A percentile compares a stretch with the other conserved stretches of the same genome.
Evolutionary conservation across 2,113 vertebrate species (phyloP).

Genomic region (Rattus rattus): DNA sequence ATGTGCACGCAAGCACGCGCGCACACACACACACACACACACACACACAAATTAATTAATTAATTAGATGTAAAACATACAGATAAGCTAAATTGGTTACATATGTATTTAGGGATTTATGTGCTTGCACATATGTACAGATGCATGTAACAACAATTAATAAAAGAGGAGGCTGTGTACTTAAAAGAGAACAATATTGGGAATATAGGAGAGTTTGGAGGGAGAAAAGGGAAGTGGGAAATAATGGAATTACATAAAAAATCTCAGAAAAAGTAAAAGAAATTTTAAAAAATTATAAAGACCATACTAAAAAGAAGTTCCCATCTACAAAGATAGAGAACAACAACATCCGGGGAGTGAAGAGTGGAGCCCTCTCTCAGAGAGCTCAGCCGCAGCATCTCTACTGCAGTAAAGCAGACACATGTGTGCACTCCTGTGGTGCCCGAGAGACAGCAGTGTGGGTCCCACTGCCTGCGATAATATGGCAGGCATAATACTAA

Average conservation of each 20-base stretch:
- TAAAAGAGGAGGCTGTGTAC: background rate
- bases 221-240: background rate
- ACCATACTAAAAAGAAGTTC: background rate
- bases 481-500: background rate
- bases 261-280: background rate
- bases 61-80: background rate
- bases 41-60: background rate
- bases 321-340: background rate
- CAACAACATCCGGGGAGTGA: background rate
- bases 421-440: background rate
- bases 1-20: background rate
- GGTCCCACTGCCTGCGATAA: background rate
- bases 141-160: background rate
- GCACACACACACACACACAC: background rate
- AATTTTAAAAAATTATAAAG: background rate
- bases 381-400: background rate
- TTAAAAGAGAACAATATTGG: background rate
- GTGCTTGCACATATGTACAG: background rate
- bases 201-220: background rate
- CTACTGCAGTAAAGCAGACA: background rate
- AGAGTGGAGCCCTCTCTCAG: background rate
- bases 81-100: background rate
- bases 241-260: background rate
- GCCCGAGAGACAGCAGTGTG: background rate
- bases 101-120: background rate